Evolutionary conservation across 1,140 invertebrate species (phyloP).

Genomic region (Mercenaria mercenaria): DNA sequence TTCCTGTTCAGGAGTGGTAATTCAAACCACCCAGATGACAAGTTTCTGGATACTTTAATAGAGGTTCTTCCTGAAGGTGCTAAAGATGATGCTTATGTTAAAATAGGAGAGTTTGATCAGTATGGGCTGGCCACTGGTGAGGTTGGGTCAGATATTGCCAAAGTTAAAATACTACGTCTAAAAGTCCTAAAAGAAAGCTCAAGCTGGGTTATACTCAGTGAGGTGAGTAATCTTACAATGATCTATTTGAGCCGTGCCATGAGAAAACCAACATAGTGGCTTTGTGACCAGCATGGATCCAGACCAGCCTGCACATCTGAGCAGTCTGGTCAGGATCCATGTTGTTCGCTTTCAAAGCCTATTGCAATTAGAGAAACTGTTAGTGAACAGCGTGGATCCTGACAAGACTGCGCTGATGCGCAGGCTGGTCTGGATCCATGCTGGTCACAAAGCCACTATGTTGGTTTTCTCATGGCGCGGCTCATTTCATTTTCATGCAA

Average conservation of each 20-base stretch:
- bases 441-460: no score
- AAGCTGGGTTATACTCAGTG: conserved; percentile 82
- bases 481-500: no score
- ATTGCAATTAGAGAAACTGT: background rate
- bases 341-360: background rate
- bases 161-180: conserved; percentile 72
- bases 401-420: no score
- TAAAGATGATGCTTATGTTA: conserved; percentile 45
- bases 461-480: no score
- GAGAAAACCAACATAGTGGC: no score
- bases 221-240: conserved; percentile 74
- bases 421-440: no score
- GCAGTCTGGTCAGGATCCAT: background rate
- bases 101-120: conserved; percentile 74
- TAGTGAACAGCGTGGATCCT: no score
- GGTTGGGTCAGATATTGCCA: conserved; percentile 67
- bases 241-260: no score
- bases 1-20: conserved; percentile 97
- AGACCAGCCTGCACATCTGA: background rate
- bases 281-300: no score
- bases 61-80: conserved; percentile 89
- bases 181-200: conserved; percentile 72
- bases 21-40: conserved; percentile 95
- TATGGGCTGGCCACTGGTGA: conserved; percentile 74
- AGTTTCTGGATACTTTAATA: conserved; percentile 95